A percentile compares a stretch with the other conserved stretches of the same genome.
These are phyloP conservation scores for Xerus inauris DNA, from an alignment of 2,113 vertebrate species.

Conservation along the genomic window DNA sequence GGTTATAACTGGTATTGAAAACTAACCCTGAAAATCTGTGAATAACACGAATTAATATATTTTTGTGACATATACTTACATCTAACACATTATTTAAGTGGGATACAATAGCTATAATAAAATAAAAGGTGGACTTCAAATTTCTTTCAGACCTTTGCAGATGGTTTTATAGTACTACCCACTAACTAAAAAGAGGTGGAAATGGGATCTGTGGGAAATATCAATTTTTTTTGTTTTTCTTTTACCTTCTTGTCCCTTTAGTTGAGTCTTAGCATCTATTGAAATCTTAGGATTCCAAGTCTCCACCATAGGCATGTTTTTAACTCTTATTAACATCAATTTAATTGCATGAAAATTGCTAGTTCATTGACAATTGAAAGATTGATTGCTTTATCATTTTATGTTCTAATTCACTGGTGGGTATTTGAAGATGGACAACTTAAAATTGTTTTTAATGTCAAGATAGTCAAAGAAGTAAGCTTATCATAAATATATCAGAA, in stretches of 20 bases:
- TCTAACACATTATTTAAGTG: constrained; percentile 12
- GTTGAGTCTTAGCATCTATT: constrained; percentile 27
- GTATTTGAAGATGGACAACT: constrained; percentile 46
- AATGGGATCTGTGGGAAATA: not conserved
- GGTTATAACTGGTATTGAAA: constrained; percentile 51
- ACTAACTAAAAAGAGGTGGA: not conserved
- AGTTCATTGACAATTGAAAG: constrained; percentile 22
- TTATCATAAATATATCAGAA: constrained; percentile 51
- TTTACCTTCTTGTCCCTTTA: constrained; percentile 7
- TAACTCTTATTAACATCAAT: constrained; percentile 53
- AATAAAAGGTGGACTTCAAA: not conserved
- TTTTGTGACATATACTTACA: not conserved
- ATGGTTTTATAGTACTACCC: not conserved
- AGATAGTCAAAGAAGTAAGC: constrained; percentile 60
- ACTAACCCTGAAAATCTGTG: not conserved
- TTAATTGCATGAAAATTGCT: constrained; percentile 42
- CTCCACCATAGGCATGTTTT: constrained; percentile 38
- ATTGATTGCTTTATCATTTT: constrained; percentile 10
- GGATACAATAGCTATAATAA: not conserved
- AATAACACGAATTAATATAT: constrained; percentile 15
- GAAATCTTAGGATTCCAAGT: constrained; percentile 70
- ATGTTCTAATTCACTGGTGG: constrained; percentile 22
- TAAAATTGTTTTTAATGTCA: constrained; percentile 46
- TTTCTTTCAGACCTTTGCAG: constrained; percentile 2
- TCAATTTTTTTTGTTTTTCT: constrained; percentile 40